Evolutionary conservation across 2,113 vertebrate genomes (phyloP), one percentile per base, ranked within the genome.

Genomic region (Caretta caretta): DNA sequence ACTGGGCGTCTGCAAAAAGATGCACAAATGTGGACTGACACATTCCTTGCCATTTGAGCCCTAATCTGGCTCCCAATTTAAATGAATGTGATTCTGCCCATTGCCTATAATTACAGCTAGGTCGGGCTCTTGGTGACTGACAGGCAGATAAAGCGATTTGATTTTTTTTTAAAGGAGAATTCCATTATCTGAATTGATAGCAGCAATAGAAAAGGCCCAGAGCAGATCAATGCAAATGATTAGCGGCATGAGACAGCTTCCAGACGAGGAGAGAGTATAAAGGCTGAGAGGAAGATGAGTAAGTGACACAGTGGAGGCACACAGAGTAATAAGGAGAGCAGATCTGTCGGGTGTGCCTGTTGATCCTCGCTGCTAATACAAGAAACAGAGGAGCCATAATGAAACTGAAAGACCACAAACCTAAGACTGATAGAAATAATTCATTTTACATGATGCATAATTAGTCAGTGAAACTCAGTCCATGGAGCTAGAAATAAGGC

Each of bases 201-300:
- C 6, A 89, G 83, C 17, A 94, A 87, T 42, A 91, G 84, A 94
- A 14, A 56, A 80, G 3, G 20, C 56, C 89, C 80, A 94, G 11
- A 6, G 53, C 86, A 90, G 80, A n/a, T 20, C 89, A 78, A 78
- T 46, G 80, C 48, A 48, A 0, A 2, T 94, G 82, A 97, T 90
- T 85, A 92, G 95, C 91, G 42, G n/a, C 54, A n/a, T 48, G 89
- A 91, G 25, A 69, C 62, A 56, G 35, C 90, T 95, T 93, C 62
- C 38, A 92, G 65, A 38, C 9, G 5, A 72, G 19, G n/a, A 72
- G 8, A 72, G n/a, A 38, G 2, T 38, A 72, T 38, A 22, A 72
- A 22, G n/a, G 65, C 65, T n/a, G 8, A 3, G 35, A 72, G 4
- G n/a, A n/a, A 69, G 35, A 22, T 38, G n/a, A 72, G 35, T 4